Conservation (phyloP, 2,113 vertebrate species). For the Tympanuchus pallidicinctus region DNA sequence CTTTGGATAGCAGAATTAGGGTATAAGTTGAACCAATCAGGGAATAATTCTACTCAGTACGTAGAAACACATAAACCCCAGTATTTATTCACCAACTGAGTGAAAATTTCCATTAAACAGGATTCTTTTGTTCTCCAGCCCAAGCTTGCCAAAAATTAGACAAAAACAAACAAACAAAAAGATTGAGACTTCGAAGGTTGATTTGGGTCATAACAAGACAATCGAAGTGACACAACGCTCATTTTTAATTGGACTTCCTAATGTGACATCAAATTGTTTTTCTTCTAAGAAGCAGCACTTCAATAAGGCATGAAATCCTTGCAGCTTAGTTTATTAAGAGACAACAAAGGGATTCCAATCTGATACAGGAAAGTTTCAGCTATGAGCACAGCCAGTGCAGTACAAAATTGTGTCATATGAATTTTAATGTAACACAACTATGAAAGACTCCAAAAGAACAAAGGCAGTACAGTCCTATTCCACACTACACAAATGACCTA, state of each 20-base stretch:
- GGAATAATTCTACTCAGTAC: constrained; percentile 9
- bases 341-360: constrained; percentile 55
- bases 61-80: constrained; percentile 7
- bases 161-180: not conserved
- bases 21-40: not conserved
- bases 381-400: not conserved
- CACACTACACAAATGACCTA: constrained; percentile 32
- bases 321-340: constrained; percentile 19
- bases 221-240: not conserved
- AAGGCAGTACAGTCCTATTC: constrained; percentile 17
- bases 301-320: constrained; percentile 36
- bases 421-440: constrained; percentile 61
- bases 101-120: not conserved
- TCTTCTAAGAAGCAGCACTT: constrained; percentile 28
- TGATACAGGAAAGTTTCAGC: constrained; percentile 41
- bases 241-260: constrained; percentile 39
- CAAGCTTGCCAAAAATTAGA: not conserved
- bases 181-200: not conserved
- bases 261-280: constrained; percentile 30
- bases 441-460: constrained; percentile 47
- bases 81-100: not conserved
- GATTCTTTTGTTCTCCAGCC: not conserved
- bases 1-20: not conserved
- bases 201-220: constrained; percentile 1
- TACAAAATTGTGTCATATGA: constrained; percentile 60